Conservation (phyloP, 2,797 vertebrate genomes). For the Clamator glandarius region DNA sequence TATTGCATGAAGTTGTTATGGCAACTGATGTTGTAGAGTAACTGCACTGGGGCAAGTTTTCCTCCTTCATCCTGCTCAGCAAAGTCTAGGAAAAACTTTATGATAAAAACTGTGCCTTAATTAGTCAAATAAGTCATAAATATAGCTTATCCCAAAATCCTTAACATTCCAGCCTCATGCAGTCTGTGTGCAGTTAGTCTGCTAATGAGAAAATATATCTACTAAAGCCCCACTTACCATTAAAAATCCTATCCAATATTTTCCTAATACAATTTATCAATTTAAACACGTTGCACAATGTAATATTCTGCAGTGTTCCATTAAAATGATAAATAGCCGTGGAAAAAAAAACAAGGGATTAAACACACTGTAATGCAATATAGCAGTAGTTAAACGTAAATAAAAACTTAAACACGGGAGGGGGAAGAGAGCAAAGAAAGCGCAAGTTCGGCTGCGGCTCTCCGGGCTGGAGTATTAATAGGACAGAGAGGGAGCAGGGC, state of each 20-base stretch:
- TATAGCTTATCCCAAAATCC: conserved; percentile 78
- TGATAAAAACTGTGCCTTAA: conserved; percentile 79
- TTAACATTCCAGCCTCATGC: conserved; percentile 74
- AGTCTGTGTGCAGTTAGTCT: conserved; percentile 67
- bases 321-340: conserved; percentile 81
- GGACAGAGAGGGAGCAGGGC: conserved; percentile 66
- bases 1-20: conserved; percentile 82
- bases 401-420: conserved; percentile 37
- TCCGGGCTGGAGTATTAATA: conserved; percentile 63
- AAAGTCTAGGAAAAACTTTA: conserved; percentile 79
- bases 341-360: conserved; percentile 65
- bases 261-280: conserved; percentile 81
- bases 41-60: conserved; percentile 79
- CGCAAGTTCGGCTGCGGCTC: not conserved
- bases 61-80: conserved; percentile 74
- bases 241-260: conserved; percentile 77
- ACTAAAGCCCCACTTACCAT: conserved; percentile 77
- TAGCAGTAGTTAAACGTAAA: conserved; percentile 69
- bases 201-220: conserved; percentile 83
- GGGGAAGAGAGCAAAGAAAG: conserved; percentile 29
- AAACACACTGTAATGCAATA: conserved; percentile 68
- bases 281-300: conserved; percentile 80
- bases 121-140: conserved; percentile 82
- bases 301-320: conserved; percentile 76
- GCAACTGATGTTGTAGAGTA: conserved; percentile 82